Conservation (phyloP, 2,113 vertebrate genomes). For the Hyla sarda region DNA sequence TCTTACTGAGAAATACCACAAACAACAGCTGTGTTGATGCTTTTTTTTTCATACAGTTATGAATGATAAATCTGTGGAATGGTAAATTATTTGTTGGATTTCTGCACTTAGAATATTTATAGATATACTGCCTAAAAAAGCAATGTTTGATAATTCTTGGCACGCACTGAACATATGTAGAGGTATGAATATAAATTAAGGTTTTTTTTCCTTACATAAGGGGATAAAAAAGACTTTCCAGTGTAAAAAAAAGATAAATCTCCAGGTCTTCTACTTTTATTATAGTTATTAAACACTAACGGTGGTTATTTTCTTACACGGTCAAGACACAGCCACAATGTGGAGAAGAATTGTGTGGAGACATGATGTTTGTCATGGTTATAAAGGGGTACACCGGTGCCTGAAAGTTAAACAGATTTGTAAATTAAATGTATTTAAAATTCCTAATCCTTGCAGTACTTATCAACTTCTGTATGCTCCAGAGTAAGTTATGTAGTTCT, state of each 20-base stretch:
- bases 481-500: no score
- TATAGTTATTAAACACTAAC: neutral
- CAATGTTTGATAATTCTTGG: neutral
- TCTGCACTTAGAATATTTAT: conserved; percentile 22
- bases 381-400: no score
- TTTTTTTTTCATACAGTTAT: neutral
- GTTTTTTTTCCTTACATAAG: neutral
- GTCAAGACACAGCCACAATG: no score
- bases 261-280: neutral
- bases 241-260: neutral
- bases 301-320: no score
- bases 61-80: conserved; percentile 39
- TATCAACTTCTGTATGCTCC: no score
- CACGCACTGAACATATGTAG: neutral
- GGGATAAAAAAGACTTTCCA: neutral
- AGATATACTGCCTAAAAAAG: neutral
- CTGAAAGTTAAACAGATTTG: no score
- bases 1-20: neutral
- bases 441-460: no score
- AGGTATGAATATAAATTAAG: neutral
- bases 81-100: conserved; percentile 3
- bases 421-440: no score
- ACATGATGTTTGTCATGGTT: no score
- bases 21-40: conserved; percentile 49
- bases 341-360: no score